Conservation (phyloP, 2,113 vertebrate species). For the Saccopteryx bilineata region DNA sequence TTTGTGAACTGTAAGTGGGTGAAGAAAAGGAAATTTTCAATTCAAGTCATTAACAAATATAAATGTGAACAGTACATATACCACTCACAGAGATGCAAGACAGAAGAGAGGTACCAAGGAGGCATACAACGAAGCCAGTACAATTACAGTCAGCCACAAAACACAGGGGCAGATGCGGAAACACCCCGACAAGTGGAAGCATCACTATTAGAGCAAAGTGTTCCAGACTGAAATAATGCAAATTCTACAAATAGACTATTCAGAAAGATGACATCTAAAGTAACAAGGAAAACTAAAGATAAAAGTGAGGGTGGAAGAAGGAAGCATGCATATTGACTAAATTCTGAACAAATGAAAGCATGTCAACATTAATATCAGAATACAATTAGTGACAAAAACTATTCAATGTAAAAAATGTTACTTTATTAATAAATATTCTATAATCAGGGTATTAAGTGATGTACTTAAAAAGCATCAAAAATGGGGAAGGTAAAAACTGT, state of each 20-base stretch:
- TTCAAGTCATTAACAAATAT: not conserved
- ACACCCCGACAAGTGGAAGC: not conserved
- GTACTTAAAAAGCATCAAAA: slow-evolving; percentile 7
- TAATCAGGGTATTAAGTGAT: not conserved
- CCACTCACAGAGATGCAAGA: not conserved
- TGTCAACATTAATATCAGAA: not conserved
- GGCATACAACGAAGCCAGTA: not conserved
- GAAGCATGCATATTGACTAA: not conserved
- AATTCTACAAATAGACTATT: not conserved
- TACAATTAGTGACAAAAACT: not conserved
- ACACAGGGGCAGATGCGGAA: not conserved
- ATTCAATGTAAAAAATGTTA: not conserved
- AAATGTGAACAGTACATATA: not conserved
- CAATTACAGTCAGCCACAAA: not conserved
- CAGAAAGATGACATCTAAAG: not conserved
- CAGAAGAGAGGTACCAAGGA: not conserved
- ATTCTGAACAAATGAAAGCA: not conserved
- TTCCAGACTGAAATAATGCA: not conserved
- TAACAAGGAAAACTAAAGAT: not conserved
- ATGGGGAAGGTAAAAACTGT: not conserved
- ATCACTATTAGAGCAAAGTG: not conserved
- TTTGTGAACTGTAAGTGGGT: not conserved
- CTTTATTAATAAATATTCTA: slow-evolving; percentile 6
- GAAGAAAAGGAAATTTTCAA: not conserved
- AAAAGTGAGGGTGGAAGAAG: not conserved